These are phyloP conservation scores for Alligator mississippiensis DNA, from an alignment of 2,113 vertebrate genomes.

Conservation along the genomic window DNA sequence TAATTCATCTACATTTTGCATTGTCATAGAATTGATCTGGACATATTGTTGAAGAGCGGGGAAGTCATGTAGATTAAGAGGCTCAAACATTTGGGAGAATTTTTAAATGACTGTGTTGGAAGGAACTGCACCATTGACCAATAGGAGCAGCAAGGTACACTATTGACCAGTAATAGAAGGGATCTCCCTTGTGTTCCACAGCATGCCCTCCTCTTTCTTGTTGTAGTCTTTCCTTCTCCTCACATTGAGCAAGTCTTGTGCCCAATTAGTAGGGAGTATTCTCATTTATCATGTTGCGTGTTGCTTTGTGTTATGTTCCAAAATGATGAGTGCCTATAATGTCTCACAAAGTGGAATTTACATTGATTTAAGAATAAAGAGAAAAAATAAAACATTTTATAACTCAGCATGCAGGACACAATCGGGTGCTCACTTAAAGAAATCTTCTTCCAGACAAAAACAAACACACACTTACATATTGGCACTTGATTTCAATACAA, in stretches of 20 bases:
- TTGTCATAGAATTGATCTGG: background rate
- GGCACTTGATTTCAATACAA: conserved; percentile 36
- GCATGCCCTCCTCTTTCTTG: background rate
- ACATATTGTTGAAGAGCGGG: background rate
- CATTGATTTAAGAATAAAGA: conserved; percentile 41
- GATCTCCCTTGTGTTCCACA: background rate
- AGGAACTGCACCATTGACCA: no score
- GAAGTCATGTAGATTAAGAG: background rate
- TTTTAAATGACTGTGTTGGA: no score
- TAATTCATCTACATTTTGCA: background rate
- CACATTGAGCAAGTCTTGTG: background rate
- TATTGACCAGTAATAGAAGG: no score
- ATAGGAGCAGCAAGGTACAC: no score
- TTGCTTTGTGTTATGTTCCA: conserved; percentile 47
- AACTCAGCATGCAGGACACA: conserved; percentile 27
- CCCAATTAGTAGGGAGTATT: no score
- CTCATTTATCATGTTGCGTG: conserved; percentile 40
- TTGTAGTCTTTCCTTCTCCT: background rate
- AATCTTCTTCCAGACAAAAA: conserved; percentile 25
- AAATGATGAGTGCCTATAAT: conserved; percentile 40
- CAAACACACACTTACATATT: background rate
- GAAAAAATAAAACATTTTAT: conserved; percentile 30
- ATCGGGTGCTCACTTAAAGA: conserved; percentile 31
- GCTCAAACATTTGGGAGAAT: no score
- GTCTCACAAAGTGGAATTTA: conserved; percentile 28